A percentile compares a stretch with the other conserved stretches of the same genome.
phyloP scores from a whole-genome alignment of 2,888 invertebrate species.

The Amphipyra berbera region DNA sequence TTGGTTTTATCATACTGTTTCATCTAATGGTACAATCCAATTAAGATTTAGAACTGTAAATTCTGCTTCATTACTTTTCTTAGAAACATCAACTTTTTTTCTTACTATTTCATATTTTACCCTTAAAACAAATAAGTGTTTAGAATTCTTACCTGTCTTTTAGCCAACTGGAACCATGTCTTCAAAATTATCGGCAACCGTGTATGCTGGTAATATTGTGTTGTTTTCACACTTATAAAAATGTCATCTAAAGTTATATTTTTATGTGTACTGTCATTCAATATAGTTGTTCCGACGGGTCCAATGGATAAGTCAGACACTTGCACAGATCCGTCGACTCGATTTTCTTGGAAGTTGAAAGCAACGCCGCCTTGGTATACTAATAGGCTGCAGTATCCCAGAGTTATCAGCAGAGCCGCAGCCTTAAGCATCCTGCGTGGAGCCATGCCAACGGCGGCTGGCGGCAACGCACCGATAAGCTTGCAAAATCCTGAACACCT shows the following conservation, averaged over 20 bases:
- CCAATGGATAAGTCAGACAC: conserved; percentile 84
- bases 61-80: neutral
- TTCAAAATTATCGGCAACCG: conserved; percentile 96
- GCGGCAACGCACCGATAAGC: conserved; percentile 81
- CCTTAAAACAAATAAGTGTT: conserved; percentile 1
- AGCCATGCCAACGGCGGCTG: conserved; percentile 82
- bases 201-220: conserved; percentile 95
- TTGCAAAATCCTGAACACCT: conserved; percentile 75
- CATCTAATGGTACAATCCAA: neutral
- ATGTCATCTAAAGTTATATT: conserved; percentile 95
- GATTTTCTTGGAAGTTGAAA: conserved; percentile 86
- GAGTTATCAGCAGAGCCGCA: conserved; percentile 86
- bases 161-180: conserved; percentile 98
- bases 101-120: neutral
- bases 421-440: conserved; percentile 86
- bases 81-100: neutral
- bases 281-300: conserved; percentile 84
- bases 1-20: too few relatives aligned
- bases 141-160: conserved; percentile 93
- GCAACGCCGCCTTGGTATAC: conserved; percentile 90
- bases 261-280: conserved; percentile 81
- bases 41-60: neutral
- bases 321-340: conserved; percentile 78
- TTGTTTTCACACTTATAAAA: conserved; percentile 98
- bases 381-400: conserved; percentile 91